These are phyloP conservation scores for Rhabdomys pumilio DNA, from an alignment of 2,797 vertebrate species.

Conservation along the genomic window DNA sequence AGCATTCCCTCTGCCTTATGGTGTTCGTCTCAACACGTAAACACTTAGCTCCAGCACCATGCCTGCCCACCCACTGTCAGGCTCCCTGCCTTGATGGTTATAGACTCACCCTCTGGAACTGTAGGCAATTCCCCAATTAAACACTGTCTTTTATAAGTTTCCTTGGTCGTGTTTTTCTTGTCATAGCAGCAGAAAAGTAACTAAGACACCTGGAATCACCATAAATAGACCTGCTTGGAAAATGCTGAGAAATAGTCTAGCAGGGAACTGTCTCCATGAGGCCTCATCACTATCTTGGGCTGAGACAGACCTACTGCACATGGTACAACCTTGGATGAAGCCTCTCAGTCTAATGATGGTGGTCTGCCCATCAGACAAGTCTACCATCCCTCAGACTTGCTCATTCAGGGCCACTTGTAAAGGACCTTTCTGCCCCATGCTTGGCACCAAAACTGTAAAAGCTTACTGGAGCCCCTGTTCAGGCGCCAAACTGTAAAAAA, in stretches of 20 bases:
- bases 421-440: too few species aligned
- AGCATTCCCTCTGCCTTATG: background rate
- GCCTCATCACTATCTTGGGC: background rate
- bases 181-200: background rate
- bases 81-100: background rate
- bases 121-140: background rate
- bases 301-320: background rate
- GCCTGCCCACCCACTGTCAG: background rate
- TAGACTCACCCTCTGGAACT: background rate
- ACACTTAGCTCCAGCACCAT: background rate
- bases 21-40: background rate
- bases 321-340: background rate
- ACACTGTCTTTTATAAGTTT: background rate
- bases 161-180: too few species aligned
- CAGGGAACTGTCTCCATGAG: background rate
- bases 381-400: background rate
- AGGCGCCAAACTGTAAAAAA: too few species aligned
- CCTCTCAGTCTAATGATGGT: background rate
- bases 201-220: background rate
- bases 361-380: background rate
- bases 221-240: background rate
- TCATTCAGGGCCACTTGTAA: too few species aligned
- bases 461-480: too few species aligned
- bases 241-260: background rate
- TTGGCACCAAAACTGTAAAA: too few species aligned